Conservation (phyloP, 2,888 invertebrate genomes). For the Coleophora flavipennella region DNA sequence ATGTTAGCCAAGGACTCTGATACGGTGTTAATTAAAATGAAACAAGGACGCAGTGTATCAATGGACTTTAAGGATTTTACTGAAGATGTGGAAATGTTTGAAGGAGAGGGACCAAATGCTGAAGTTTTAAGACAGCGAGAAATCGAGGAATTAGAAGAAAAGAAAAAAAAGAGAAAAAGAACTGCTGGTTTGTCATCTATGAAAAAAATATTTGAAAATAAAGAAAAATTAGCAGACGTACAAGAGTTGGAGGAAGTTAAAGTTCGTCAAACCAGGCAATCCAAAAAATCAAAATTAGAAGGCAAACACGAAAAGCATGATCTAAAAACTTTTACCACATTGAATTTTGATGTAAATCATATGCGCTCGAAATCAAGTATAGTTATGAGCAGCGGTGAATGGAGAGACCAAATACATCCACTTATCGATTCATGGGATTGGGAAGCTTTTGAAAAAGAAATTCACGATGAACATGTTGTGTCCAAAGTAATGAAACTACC, state of each 20-base stretch:
- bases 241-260: slow-evolving; percentile 72
- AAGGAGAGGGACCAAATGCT: slow-evolving; percentile 80
- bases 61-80: slow-evolving; percentile 77
- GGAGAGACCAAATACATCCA: slow-evolving; percentile 76
- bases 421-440: slow-evolving; percentile 77
- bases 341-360: slow-evolving; percentile 64
- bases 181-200: slow-evolving; percentile 76
- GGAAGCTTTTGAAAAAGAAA: slow-evolving; percentile 75
- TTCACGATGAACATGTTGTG: slow-evolving; percentile 57
- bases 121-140: slow-evolving; percentile 76
- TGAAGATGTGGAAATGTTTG: slow-evolving; percentile 74
- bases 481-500: slow-evolving; percentile 61
- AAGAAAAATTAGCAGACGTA: slow-evolving; percentile 78
- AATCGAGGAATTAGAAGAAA: slow-evolving; percentile 66
- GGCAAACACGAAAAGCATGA: slow-evolving; percentile 62
- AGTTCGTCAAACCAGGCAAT: slow-evolving; percentile 45
- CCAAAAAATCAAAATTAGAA: slow-evolving; percentile 57
- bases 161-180: slow-evolving; percentile 72
- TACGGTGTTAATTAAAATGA: slow-evolving; percentile 80
- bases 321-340: slow-evolving; percentile 53
- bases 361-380: slow-evolving; percentile 67
- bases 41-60: slow-evolving; percentile 82
- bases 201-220: slow-evolving; percentile 84
- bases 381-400: slow-evolving; percentile 63
- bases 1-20: slow-evolving; percentile 84